Evolutionary conservation across 2,888 invertebrate species (phyloP), one percentile per base, ranked within the genome.

Genomic region (Lasius platythorax): DNA sequence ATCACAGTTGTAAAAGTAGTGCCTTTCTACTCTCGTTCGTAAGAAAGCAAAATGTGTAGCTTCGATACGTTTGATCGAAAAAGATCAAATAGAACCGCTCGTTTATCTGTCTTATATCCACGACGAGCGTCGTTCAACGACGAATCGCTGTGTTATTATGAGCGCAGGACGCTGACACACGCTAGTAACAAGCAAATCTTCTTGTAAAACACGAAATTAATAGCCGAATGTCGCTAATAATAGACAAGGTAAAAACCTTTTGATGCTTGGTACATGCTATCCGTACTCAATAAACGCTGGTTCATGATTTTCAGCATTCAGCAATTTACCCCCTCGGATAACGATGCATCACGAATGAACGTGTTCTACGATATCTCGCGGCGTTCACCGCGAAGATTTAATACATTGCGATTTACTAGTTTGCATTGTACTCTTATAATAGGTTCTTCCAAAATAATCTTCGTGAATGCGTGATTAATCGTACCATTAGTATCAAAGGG

Each of bases 91-190:
- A 23, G 40, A 58, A 46, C n/a, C 12, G n/a, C n/a, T 61, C 18
- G 58, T 79, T 43, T 70, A 70, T 70, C 53, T 70, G 53, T 79
- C 30, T 30, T 56, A 43, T 15, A 79, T 70, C n/a, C 40, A 43
- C 56, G 30, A 56, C 30, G 78, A 70, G 28, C 53, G 28, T 66
- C 53, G 66, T 66, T 33, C n/a, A 82, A 63, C 50, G 23, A n/a
- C 46, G 50, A 76, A 40, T 9, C 37, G 83, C n/a, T 50, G 50
- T 50, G 50, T 50, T 74, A 68, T 78, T 83, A 74, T 12, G 37
- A 83, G 83, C 83, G 83, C 83, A 50, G 83, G 83, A 83, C 83
- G 83, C 78, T 78, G 53, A 78, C n/a, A 78, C 58, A 66, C 58
- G 50, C 56, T 30, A 64, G 28, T 30, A 23, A 82, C 64, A n/a